phyloP scores from a whole-genome alignment of 1,140 invertebrate genomes.

The Heliconius nattereri region DNA sequence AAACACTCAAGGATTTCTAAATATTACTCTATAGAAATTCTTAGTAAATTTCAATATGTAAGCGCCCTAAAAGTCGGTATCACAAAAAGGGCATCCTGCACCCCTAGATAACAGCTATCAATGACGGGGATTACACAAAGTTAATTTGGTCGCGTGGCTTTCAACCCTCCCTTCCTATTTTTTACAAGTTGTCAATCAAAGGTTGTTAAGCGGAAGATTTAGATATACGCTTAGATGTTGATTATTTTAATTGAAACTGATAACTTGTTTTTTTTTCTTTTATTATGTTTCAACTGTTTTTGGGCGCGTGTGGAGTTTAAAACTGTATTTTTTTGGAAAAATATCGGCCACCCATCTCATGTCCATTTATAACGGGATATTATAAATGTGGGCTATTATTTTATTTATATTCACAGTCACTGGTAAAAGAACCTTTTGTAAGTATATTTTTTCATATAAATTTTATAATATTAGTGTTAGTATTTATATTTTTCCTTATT shows the following conservation, averaged over 20 bases:
- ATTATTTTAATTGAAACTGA: slow-evolving; percentile 37
- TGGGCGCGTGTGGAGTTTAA: slow-evolving; percentile 28
- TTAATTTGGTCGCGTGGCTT: slow-evolving; percentile 74
- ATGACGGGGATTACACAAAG: slow-evolving; percentile 68
- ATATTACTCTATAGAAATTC: neutral
- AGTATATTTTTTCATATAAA: too few relatives aligned
- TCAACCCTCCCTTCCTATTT: slow-evolving; percentile 39
- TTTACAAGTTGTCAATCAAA: slow-evolving; percentile 45
- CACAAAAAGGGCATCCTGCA: slow-evolving; percentile 43
- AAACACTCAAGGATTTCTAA: too few relatives aligned
- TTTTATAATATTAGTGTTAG: too few relatives aligned
- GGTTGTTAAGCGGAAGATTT: slow-evolving; percentile 42
- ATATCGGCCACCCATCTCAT: neutral
- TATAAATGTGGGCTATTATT: neutral
- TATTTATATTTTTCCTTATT: too few relatives aligned
- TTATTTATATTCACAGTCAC: neutral
- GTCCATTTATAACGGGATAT: neutral
- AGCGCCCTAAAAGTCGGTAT: neutral
- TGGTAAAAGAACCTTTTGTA: neutral
- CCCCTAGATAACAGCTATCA: slow-evolving; percentile 64
- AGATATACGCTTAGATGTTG: slow-evolving; percentile 29
- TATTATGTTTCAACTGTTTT: slow-evolving; percentile 20
- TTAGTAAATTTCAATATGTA: neutral
- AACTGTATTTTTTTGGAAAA: neutral
- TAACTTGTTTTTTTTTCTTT: slow-evolving; percentile 33